Evolutionary conservation across 2,113 vertebrate species (phyloP).

Genomic region (Perccottus glenii): DNA sequence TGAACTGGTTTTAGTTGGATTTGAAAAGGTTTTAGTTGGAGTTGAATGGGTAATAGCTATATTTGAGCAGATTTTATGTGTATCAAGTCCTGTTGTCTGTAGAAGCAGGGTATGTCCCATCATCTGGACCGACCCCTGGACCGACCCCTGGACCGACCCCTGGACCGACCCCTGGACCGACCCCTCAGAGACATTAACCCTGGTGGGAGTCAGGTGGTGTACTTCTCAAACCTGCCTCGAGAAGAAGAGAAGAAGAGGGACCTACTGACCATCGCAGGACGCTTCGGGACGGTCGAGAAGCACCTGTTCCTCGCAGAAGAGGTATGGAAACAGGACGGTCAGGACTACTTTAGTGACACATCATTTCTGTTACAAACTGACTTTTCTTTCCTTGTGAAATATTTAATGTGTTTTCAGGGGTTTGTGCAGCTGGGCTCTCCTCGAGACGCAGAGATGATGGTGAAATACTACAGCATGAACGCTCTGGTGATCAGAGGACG

Average conservation of each 20-base stretch:
- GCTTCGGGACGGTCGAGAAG: constrained; percentile 79
- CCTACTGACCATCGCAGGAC: constrained; percentile 74
- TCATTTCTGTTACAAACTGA: too few relatives aligned
- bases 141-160: constrained; percentile 9
- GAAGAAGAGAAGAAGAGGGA: constrained; percentile 76
- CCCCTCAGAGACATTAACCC: constrained; percentile 40
- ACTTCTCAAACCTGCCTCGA: constrained; percentile 79
- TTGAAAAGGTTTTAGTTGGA: too few relatives aligned
- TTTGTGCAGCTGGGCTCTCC: constrained; percentile 91
- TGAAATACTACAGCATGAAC: constrained; percentile 90
- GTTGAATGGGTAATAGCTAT: too few relatives aligned
- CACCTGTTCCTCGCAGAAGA: constrained; percentile 77
- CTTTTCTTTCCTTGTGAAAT: not conserved
- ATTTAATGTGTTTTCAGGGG: constrained; percentile 73
- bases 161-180: constrained; percentile 14
- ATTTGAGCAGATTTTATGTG: too few relatives aligned
- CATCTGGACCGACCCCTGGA: not conserved
- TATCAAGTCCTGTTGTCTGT: not conserved
- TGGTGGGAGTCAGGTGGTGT: constrained; percentile 74
- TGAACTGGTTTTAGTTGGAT: too few relatives aligned
- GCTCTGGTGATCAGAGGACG: constrained; percentile 75
- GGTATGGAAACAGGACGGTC: constrained; percentile 45
- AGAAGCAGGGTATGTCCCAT: too few relatives aligned
- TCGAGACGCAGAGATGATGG: constrained; percentile 92
- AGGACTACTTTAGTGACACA: too few relatives aligned